Conservation (phyloP, 2,797 vertebrate genomes). For the Crenichthys baileyi region DNA sequence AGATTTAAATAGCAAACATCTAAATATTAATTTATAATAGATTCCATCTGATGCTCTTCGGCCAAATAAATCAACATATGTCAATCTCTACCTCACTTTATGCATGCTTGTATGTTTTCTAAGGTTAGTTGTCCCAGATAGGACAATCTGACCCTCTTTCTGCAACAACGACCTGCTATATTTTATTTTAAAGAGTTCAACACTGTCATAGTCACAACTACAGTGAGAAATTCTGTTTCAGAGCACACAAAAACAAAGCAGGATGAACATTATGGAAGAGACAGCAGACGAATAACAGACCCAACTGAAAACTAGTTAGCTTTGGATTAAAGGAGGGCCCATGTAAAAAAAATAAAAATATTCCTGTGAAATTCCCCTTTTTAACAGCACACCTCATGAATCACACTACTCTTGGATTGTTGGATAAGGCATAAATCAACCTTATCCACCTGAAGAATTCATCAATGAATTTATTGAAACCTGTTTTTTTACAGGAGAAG, state of each 20-base stretch:
- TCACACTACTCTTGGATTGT: background rate
- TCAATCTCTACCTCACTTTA: background rate
- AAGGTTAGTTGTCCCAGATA: background rate
- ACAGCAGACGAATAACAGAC: background rate
- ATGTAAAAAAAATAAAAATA: background rate
- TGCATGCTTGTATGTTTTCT: background rate
- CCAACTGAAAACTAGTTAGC: background rate
- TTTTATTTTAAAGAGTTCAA: constrained; percentile 1
- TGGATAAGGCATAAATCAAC: background rate
- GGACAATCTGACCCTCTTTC: constrained; percentile 20
- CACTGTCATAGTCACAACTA: constrained; percentile 6
- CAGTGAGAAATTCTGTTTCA: constrained; percentile 16
- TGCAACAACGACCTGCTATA: constrained; percentile 12
- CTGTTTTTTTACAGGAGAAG: background rate
- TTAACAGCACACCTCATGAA: background rate
- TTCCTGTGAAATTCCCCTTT: background rate
- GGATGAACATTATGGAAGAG: background rate
- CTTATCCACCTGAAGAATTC: background rate
- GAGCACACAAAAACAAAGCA: constrained; percentile 2
- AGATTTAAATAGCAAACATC: too few species aligned
- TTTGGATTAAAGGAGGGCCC: background rate
- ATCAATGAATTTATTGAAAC: background rate
- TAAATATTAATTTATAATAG: background rate
- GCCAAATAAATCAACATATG: background rate
- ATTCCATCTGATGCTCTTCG: background rate